Conservation (phyloP, 2,888 invertebrate genomes). For the Lacanobia wlatinum region DNA sequence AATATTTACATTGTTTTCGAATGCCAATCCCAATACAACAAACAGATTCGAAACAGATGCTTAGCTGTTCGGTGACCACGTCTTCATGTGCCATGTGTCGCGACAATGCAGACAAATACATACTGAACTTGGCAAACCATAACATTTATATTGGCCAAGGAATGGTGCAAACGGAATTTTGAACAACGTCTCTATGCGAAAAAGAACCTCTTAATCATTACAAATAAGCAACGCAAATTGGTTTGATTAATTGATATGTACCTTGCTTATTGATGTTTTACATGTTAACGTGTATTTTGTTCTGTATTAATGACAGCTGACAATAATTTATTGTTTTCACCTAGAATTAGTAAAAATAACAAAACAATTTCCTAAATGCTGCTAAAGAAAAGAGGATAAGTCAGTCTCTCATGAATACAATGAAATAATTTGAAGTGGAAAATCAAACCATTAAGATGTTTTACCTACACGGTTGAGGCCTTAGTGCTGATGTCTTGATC, state of each 20-base stretch:
- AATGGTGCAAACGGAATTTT: conserved; percentile 82
- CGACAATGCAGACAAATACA: conserved; percentile 54
- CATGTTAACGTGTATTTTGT: conserved; percentile 70
- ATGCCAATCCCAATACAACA: conserved; percentile 65
- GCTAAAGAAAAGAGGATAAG: conserved; percentile 86
- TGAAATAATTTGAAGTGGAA: conserved; percentile 81
- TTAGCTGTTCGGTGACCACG: conserved; percentile 58
- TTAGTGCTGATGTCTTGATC: conserved; percentile 54
- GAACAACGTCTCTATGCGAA: conserved; percentile 87
- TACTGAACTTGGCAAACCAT: conserved; percentile 77
- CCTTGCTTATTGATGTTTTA: conserved; percentile 78
- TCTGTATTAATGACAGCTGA: conserved; percentile 71
- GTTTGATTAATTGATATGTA: conserved; percentile 86
- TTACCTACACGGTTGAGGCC: conserved; percentile 75
- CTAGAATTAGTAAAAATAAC: conserved; percentile 80
- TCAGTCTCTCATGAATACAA: conserved; percentile 88
- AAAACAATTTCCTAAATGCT: conserved; percentile 87
- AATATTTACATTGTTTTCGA: conserved; percentile 73
- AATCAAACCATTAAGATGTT: conserved; percentile 83
- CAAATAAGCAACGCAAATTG: conserved; percentile 75
- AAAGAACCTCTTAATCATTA: conserved; percentile 84
- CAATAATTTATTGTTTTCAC: conserved; percentile 73
- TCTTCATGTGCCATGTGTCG: conserved; percentile 78
- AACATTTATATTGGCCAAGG: conserved; percentile 62
- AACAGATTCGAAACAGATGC: conserved; percentile 57